phyloP scores from a whole-genome alignment of 2,113 vertebrate species.

The Tinamus guttatus region DNA sequence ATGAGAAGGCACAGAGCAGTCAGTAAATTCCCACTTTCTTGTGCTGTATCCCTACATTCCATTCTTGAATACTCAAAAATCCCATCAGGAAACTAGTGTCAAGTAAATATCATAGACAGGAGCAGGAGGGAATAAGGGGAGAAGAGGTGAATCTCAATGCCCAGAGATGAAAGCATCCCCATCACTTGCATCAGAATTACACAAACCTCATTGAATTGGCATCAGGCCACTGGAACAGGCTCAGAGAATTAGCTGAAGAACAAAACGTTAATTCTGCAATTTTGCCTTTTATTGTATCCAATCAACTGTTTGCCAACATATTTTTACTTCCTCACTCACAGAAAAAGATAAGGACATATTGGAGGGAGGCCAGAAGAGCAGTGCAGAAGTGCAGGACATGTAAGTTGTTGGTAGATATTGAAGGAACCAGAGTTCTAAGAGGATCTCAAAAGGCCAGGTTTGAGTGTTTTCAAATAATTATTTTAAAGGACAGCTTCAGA shows the following conservation, averaged over 20 bases:
- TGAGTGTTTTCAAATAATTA: background rate
- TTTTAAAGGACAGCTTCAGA: background rate
- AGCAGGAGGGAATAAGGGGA: background rate
- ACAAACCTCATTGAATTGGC: conserved; percentile 30
- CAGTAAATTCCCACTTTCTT: conserved; percentile 32
- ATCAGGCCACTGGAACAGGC: background rate
- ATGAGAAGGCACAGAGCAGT: background rate
- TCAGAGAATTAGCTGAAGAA: background rate
- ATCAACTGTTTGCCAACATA: background rate
- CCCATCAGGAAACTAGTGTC: conserved; percentile 8
- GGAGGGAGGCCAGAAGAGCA: background rate
- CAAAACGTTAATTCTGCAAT: background rate
- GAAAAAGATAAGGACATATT: rapidly evolving
- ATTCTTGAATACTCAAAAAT: conserved; percentile 16
- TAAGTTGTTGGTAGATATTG: rapidly evolving
- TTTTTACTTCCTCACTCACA: background rate
- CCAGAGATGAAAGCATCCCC: background rate
- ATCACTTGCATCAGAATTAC: conserved; percentile 3
- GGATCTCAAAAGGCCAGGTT: background rate
- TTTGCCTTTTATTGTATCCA: conserved; percentile 1
- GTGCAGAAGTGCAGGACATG: background rate
- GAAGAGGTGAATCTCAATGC: background rate
- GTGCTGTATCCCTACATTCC: background rate
- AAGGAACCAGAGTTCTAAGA: background rate
- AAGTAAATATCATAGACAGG: background rate